Conservation (phyloP, 2,113 vertebrate species). For the Protomyctophum bolini region DNA sequence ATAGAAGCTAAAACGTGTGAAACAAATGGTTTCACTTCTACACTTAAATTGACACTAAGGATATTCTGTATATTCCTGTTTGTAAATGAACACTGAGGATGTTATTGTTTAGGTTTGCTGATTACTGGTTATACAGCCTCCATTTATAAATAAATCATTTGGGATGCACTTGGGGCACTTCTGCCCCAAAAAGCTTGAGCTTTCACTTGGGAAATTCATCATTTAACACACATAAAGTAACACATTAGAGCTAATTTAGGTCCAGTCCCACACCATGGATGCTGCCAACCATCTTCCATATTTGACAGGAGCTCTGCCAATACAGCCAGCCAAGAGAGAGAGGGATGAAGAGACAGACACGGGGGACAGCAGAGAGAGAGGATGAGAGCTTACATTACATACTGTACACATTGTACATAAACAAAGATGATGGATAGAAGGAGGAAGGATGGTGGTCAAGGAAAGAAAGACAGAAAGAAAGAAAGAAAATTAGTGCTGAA, state of each 20-base stretch:
- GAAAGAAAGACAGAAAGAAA: not conserved
- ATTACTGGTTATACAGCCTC: slow-evolving; percentile 33
- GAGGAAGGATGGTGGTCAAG: no score
- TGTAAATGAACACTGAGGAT: no score
- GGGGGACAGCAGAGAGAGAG: not conserved
- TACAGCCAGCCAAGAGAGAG: slow-evolving; percentile 17
- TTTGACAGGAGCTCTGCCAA: slow-evolving; percentile 37
- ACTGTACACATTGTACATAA: no score
- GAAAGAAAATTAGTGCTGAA: not conserved
- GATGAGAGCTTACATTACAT: not conserved
- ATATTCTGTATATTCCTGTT: no score
- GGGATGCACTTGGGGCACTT: slow-evolving; percentile 27
- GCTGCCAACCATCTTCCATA: slow-evolving; percentile 45
- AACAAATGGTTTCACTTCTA: no score
- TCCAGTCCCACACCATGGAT: slow-evolving; percentile 26
- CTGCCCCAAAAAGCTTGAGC: slow-evolving; percentile 4
- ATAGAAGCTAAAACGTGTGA: no score
- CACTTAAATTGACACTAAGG: no score
- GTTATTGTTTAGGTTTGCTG: not conserved
- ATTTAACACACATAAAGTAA: slow-evolving; percentile 48
- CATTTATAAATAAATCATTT: slow-evolving; percentile 49
- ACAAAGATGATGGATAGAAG: no score
- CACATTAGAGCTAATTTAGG: slow-evolving; percentile 48
- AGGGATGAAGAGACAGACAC: not conserved
- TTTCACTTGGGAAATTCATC: slow-evolving; percentile 47